phyloP scores from a whole-genome alignment of 1,140 invertebrate genomes.

The Steinernema khuongi region DNA sequence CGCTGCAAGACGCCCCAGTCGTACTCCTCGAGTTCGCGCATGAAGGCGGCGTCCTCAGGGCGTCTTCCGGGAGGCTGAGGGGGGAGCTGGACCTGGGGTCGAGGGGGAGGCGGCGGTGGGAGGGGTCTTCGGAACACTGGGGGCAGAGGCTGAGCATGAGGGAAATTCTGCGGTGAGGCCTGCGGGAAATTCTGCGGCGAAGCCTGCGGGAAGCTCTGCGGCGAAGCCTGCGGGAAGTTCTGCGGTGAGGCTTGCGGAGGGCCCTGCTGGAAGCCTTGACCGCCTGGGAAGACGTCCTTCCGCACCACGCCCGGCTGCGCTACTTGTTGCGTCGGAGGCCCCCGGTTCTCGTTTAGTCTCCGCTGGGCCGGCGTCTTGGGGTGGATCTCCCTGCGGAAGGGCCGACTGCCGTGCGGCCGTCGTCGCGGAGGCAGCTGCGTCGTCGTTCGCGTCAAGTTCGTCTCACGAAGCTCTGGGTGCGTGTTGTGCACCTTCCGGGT shows the following conservation, averaged over 20 bases:
- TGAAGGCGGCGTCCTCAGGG: neutral
- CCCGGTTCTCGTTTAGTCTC: too few species aligned
- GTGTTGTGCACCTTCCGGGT: neutral
- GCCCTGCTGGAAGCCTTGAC: too few species aligned
- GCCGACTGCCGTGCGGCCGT: neutral
- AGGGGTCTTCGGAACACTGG: neutral
- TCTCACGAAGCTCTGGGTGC: neutral
- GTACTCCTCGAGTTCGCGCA: neutral
- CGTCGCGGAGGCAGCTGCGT: neutral
- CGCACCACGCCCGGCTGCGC: too few species aligned
- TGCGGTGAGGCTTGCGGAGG: too few species aligned
- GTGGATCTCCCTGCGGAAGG: slow-evolving; percentile 8
- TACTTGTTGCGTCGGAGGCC: too few species aligned
- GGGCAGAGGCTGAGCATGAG: neutral
- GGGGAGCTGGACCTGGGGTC: neutral
- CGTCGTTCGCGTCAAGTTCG: neutral
- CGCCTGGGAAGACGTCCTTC: too few species aligned
- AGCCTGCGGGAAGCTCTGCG: too few species aligned
- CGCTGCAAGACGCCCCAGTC: neutral
- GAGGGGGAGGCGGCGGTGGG: neutral
- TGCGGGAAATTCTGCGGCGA: too few species aligned
- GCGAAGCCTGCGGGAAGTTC: too few species aligned
- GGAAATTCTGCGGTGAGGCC: too few species aligned
- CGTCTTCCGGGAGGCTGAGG: neutral
- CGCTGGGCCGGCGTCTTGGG: too few species aligned